Evolutionary conservation across 2,797 vertebrate species (phyloP), one percentile per base, ranked within the genome.

Genomic region (Scarus forsteni): DNA sequence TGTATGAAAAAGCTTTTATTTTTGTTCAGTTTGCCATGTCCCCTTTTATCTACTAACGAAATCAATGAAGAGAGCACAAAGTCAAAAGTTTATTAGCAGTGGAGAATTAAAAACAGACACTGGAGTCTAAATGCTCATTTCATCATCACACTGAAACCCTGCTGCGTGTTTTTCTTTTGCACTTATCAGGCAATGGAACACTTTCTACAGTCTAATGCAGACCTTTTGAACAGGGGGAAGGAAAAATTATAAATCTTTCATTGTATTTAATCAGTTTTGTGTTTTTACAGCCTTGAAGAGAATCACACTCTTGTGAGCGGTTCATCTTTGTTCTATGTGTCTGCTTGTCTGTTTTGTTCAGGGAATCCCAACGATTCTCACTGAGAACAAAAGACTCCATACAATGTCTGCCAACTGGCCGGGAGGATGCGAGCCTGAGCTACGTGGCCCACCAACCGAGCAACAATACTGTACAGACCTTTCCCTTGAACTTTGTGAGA

Each of bases 401-500:
- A 89, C 60, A 91, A 51, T 57, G 36, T 84, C 61, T 84, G 86
- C 88, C 87, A 91, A 83, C 60, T 77, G 70, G 73, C 73, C 44
- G 48, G 63, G 83, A 84, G 80, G 69, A 73, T 57, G 48, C 18
- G 0, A 52, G 69, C 59, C 73, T 64, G 48, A 3, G 46, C 80
- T 68, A 70, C 58, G 15, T 70, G 64, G 86, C 76, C 85, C 83
- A 83, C 88, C 77, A 72, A 77, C 57, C 7, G 66, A 70, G 87
- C 82, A 90, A 89, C 83, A 89, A 86, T 74, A 91, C 81, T 78
- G 75, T 80, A 66, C 35, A 44, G 88, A 82, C 90, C 88, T 91
- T 91, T 92, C 89, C 81, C 89, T 92, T 72, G 88, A 91, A 89
- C 88, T 85, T 56, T 6, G 55, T 42, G 75, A 69, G 65, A 85